Conservation (phyloP, 1,140 invertebrate species). For the Ericerus pela region DNA sequence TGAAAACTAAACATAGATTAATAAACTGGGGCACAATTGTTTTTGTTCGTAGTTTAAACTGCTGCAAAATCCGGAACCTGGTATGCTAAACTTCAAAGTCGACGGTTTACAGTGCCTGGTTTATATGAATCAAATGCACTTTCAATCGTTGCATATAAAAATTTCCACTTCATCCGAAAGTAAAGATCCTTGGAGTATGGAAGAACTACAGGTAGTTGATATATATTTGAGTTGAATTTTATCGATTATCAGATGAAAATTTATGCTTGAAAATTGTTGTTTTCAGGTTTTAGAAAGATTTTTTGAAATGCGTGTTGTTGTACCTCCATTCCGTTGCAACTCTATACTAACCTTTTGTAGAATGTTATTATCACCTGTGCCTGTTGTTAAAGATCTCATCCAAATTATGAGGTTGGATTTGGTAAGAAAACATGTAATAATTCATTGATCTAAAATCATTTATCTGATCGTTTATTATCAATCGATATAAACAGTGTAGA, state of each 20-base stretch:
- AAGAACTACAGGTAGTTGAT: constrained; percentile 64
- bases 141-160: constrained; percentile 82
- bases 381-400: constrained; percentile 82
- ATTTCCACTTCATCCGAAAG: constrained; percentile 66
- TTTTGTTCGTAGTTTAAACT: constrained; percentile 41
- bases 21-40: too few relatives aligned
- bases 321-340: constrained; percentile 76
- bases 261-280: not conserved
- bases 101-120: constrained; percentile 74
- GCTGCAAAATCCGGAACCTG: constrained; percentile 61
- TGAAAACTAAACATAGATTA: too few relatives aligned
- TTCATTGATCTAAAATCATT: too few relatives aligned
- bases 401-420: constrained; percentile 74
- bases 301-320: constrained; percentile 74
- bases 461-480: too few relatives aligned
- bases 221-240: not conserved
- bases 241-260: not conserved
- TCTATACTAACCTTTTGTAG: constrained; percentile 66
- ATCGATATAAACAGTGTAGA: too few relatives aligned
- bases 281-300: constrained; percentile 73
- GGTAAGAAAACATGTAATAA: too few relatives aligned
- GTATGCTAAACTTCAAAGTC: constrained; percentile 74
- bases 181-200: constrained; percentile 68
- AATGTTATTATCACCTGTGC: constrained; percentile 53
- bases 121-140: constrained; percentile 63